Percentiles rank a stretch among this genome's conserved stretches.
These are phyloP conservation scores for Pteruthius melanotis DNA, from an alignment of 2,113 vertebrate genomes.

Conservation along the genomic window DNA sequence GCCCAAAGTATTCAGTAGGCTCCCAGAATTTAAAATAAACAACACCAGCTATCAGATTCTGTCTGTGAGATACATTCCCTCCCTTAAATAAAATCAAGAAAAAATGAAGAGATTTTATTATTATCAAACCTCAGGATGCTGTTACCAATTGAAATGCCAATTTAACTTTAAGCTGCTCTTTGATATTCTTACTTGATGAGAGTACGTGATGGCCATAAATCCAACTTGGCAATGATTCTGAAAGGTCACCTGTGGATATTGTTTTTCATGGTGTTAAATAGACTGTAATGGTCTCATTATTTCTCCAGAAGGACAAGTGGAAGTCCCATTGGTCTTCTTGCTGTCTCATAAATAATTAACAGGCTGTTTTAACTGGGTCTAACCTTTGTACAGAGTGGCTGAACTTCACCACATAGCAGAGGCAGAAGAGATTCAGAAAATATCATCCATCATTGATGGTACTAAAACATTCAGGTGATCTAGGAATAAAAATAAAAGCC, in stretches of 20 bases:
- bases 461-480: conserved; percentile 22
- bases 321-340: conserved; percentile 65
- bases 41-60: not conserved
- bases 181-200: conserved; percentile 39
- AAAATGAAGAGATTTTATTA: not conserved
- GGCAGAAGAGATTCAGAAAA: conserved; percentile 22
- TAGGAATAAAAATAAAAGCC: not conserved
- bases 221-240: conserved; percentile 38
- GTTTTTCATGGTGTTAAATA: conserved; percentile 67
- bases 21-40: not conserved
- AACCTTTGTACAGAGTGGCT: conserved; percentile 58
- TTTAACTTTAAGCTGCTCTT: conserved; percentile 1
- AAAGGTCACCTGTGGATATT: conserved; percentile 68
- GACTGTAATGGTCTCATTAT: conserved; percentile 61
- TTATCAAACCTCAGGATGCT: not conserved
- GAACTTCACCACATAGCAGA: not conserved
- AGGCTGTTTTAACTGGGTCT: conserved; percentile 55
- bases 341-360: conserved; percentile 72
- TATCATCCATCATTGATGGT: conserved; percentile 6
- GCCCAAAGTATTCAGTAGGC: not conserved
- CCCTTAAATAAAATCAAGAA: not conserved
- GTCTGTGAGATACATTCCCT: not conserved
- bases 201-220: conserved; percentile 50
- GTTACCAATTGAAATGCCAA: not conserved
- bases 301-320: conserved; percentile 54